These are phyloP conservation scores for Cryptocheilus praepositus DNA, from an alignment of 2,888 invertebrate species.

Conservation along the genomic window DNA sequence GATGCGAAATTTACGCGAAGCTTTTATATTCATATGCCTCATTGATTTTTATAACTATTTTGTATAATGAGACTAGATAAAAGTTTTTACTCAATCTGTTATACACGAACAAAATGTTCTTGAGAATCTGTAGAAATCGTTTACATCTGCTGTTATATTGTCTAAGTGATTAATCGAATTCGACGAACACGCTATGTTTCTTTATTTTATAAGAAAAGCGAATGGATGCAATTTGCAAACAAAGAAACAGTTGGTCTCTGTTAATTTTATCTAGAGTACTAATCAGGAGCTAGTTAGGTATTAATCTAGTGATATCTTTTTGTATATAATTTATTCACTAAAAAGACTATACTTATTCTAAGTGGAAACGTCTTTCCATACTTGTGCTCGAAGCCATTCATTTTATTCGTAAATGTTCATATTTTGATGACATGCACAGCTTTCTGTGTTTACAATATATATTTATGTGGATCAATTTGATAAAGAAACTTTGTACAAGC, in stretches of 20 bases:
- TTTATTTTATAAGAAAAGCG: neutral
- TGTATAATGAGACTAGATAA: constrained; percentile 1
- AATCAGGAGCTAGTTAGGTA: constrained; percentile 50
- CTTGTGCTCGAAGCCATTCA: constrained; percentile 39
- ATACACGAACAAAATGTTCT: no score
- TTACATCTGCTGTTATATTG: neutral
- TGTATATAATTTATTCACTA: constrained; percentile 58
- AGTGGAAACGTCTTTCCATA: constrained; percentile 40
- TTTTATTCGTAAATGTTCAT: constrained; percentile 30
- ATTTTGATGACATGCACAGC: constrained; percentile 32
- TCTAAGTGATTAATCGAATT: no score
- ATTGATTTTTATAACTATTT: constrained; percentile 29
- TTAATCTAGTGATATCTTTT: constrained; percentile 53
- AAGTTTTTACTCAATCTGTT: constrained; percentile 7
- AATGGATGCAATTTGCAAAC: constrained; percentile 10
- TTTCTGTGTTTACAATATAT: constrained; percentile 39
- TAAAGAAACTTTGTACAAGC: constrained; percentile 36
- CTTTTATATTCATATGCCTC: constrained; percentile 24
- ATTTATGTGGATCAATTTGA: constrained; percentile 43
- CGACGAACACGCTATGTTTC: no score
- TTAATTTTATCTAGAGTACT: constrained; percentile 53
- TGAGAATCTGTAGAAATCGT: neutral
- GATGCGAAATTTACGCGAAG: constrained; percentile 22
- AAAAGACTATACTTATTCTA: constrained; percentile 40
- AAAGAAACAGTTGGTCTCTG: constrained; percentile 40